Base-by-base conservation (phyloP, 2,888 invertebrate genomes). In the Diarsia mendica region DNA sequence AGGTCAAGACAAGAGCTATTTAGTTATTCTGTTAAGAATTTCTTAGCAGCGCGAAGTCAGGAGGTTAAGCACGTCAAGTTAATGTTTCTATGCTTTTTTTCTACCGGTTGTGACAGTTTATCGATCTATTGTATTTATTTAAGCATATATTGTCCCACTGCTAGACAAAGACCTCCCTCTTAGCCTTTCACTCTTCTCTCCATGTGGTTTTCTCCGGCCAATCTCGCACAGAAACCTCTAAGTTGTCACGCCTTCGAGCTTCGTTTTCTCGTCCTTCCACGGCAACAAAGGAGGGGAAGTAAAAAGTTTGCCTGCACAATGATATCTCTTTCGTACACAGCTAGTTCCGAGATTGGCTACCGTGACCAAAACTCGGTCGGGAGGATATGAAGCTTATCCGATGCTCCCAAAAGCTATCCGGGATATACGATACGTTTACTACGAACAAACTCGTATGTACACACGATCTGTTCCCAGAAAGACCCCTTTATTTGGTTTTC, bases 341-440 rank as follows among this genome's bases (percentile, higher is more conserved):
- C 15, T 23, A 44, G 44, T n/a, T 39, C 39, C 5, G 44, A 44
- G 9, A 23, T 23, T 23, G 44, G 44, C 44, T 9, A 15, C 44
- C 63, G 63, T 63, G 63, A 63, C 44, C 63, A 63, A 63, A 63
- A 23, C n/a, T 44, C n/a, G 44, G 44, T 63, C n/a, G 23, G 9
- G 63, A 23, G 63, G 44, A 63, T 63, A 44, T 44, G 44, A 51
- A 51, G 15, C 18, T 61, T 73, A n/a, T 3, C 15, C 33, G 13
- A 4, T 28, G 13, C 18, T 58, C 58, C 23, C 10, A 33, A 51
- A n/a, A 5, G 9, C 44, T 60, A 20, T 18, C 18, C 11, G 8
- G 51, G 23, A 5, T 44, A 46, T 9, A 46, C 20, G 33, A 33
- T 51, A 77, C 3, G 20, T 28, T 33, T 33, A 23, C 23, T 15